Conservation (phyloP, 2,797 vertebrate genomes). For the Rhinatrema bivittatum region DNA sequence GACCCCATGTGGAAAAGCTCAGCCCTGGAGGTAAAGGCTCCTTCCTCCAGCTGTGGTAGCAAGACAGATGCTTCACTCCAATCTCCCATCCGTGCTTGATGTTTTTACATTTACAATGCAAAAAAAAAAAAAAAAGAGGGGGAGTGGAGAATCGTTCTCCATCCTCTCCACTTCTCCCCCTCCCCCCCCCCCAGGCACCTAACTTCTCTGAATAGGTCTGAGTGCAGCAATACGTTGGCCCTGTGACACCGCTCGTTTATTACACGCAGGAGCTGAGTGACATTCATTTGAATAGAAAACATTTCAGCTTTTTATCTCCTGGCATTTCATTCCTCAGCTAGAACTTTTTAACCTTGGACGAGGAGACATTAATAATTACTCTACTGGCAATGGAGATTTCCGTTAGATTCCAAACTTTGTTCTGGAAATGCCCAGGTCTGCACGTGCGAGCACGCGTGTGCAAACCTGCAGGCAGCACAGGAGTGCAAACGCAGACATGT, state of each 20-base stretch:
- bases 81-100: too few species aligned
- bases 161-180: rapidly evolving
- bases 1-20: too few species aligned
- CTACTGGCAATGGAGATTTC: slow-evolving; percentile 31
- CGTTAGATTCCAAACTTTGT: slow-evolving; percentile 48
- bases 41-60: too few species aligned
- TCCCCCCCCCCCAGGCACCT: rapidly evolving
- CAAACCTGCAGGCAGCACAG: too few species aligned
- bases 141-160: rapidly evolving
- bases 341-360: slow-evolving; percentile 51
- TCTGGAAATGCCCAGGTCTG: too few species aligned
- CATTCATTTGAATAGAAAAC: slow-evolving; percentile 51
- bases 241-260: slow-evolving; percentile 51
- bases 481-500: too few species aligned
- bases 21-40: too few species aligned
- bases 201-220: slow-evolving; percentile 12
- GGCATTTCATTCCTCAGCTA: slow-evolving; percentile 40
- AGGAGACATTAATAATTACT: slow-evolving; percentile 41
- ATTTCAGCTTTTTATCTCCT: slow-evolving; percentile 46
- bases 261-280: slow-evolving; percentile 39
- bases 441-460: too few species aligned
- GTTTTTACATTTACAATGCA: too few species aligned
- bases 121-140: too few species aligned
- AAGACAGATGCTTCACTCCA: too few species aligned
- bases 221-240: slow-evolving; percentile 48